Percentiles rank a stretch among this genome's conserved stretches.
Evolutionary conservation across 2,113 vertebrate species (phyloP).

Genomic region (Corvus hawaiiensis): DNA sequence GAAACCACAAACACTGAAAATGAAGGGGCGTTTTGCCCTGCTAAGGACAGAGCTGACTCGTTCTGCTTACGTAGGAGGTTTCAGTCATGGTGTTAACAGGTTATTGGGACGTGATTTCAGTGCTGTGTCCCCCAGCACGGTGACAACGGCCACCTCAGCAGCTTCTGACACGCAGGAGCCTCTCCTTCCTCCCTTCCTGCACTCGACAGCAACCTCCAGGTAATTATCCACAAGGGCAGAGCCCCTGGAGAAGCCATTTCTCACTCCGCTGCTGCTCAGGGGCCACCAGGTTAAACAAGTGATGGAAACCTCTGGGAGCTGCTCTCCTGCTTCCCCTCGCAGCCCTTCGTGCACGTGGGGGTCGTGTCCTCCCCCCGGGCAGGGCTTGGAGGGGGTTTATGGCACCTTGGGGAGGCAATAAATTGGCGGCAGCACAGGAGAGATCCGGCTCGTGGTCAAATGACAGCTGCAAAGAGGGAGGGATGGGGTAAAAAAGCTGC

Average conservation of each 20-base stretch:
- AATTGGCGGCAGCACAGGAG: neutral
- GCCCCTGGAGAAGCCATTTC: neutral
- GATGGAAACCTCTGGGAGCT: neutral
- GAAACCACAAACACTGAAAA: neutral
- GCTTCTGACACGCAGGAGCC: neutral
- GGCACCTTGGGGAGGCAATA: neutral
- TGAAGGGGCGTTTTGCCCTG: neutral
- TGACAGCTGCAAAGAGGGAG: neutral
- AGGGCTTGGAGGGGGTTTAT: neutral
- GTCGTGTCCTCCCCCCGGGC: neutral
- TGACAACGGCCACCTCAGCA: neutral
- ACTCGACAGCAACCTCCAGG: neutral
- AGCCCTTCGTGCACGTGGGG: rapidly evolving
- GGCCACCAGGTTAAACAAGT: slow-evolving; percentile 14
- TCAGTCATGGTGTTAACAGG: neutral
- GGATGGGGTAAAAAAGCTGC: neutral
- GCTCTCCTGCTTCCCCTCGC: neutral
- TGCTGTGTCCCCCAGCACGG: neutral
- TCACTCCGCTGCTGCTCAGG: neutral
- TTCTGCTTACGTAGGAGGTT: neutral
- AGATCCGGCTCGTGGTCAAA: neutral
- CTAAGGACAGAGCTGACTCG: neutral
- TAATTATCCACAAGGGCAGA: slow-evolving; percentile 43
- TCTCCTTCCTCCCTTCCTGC: neutral
- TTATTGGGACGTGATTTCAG: neutral